These are phyloP conservation scores for Tanypteryx hageni DNA, from an alignment of 2,888 invertebrate genomes.

Conservation along the genomic window DNA sequence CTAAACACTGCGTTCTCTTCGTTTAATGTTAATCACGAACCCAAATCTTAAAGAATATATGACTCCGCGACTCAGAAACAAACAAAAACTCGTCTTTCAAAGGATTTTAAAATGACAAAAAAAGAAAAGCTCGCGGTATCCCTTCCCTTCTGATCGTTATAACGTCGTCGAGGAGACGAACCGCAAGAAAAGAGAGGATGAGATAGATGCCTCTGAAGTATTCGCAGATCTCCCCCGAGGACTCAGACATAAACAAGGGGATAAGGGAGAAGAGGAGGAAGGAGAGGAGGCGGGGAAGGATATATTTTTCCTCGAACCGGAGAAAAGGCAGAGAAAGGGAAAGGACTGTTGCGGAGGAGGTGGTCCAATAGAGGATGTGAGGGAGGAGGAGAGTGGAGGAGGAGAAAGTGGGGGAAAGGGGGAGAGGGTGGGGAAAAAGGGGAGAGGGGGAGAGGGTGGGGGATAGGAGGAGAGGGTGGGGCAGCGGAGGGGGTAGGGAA, in stretches of 20 bases:
- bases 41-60: no score
- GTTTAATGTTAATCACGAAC: no score
- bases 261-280: neutral
- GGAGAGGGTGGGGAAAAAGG: neutral
- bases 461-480: neutral
- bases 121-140: neutral
- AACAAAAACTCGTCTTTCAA: no score
- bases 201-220: neutral
- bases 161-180: conserved; percentile 6
- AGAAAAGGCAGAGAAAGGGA: neutral
- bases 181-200: neutral
- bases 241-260: neutral
- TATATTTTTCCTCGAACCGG: neutral
- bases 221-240: conserved; percentile 4
- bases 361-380: neutral
- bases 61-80: no score
- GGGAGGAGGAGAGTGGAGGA: neutral
- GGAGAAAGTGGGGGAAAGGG: neutral
- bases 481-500: neutral
- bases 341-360: neutral
- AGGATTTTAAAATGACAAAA: no score
- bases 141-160: neutral
- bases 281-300: neutral
- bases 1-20: no score
- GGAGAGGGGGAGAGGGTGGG: neutral